Evolutionary conservation across 1,140 invertebrate species (phyloP).

Genomic region (Meloidogyne hapla): DNA sequence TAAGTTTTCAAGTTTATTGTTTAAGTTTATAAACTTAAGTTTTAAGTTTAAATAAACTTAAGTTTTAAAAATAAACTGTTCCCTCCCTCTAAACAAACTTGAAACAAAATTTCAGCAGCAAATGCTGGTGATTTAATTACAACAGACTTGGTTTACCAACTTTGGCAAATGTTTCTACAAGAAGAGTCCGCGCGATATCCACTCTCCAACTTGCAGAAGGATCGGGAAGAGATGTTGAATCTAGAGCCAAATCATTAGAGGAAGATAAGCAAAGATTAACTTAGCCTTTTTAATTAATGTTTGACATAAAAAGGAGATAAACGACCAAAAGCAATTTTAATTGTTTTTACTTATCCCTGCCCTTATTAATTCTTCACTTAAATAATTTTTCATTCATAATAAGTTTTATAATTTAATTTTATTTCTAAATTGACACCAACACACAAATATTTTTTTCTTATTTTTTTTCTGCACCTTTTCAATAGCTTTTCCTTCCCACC

Average conservation of each 20-base stretch:
- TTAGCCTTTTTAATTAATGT: not conserved
- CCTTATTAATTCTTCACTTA: not conserved
- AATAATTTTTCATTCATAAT: not conserved
- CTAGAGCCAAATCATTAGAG: not conserved
- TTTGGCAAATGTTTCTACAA: conserved; percentile 54
- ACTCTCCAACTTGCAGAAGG: conserved; percentile 36
- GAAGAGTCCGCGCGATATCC: conserved; percentile 36
- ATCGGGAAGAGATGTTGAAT: not conserved
- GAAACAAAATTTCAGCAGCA: conserved; percentile 32
- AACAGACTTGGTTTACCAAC: conserved; percentile 55
- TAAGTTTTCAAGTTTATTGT: no score
- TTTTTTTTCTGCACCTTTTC: not conserved
- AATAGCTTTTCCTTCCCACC: not conserved
- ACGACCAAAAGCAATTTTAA: not conserved
- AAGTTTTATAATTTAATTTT: not conserved
- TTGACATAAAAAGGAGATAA: conserved; percentile 3
- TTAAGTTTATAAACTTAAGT: no score
- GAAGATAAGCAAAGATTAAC: conserved; percentile 27
- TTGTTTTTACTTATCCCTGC: not conserved
- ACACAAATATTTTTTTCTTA: not conserved
- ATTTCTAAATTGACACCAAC: not conserved
- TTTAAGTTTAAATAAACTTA: no score
- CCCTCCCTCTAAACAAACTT: no score
- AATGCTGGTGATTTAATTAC: conserved; percentile 63
- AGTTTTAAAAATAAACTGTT: no score